Conservation (phyloP, 1,140 invertebrate species). For the Archivesica marissinica region DNA sequence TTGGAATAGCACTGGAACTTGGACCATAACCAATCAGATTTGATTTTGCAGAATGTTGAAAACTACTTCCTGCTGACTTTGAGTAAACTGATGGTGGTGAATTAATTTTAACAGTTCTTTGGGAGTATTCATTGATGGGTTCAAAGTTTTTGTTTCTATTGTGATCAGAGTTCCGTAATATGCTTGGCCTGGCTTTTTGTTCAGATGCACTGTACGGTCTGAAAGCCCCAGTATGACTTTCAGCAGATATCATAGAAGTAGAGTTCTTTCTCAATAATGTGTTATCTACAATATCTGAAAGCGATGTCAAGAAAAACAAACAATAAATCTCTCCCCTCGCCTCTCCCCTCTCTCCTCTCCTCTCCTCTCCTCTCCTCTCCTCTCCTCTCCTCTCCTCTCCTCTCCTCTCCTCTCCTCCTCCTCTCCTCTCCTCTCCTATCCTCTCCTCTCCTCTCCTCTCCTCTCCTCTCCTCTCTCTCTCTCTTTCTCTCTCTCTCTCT, state of each 20-base stretch:
- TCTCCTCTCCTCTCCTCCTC: background rate
- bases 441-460: background rate
- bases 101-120: constrained; percentile 35
- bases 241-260: background rate
- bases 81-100: constrained; percentile 17
- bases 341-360: no score
- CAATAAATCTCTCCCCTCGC: background rate
- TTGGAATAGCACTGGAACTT: background rate
- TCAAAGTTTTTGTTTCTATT: background rate
- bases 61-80: background rate
- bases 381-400: background rate
- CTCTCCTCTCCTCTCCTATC: background rate
- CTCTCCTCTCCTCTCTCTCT: no score
- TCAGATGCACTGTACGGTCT: background rate
- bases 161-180: background rate
- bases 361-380: background rate
- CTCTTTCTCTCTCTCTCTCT: no score
- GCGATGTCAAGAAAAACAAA: constrained; percentile 6
- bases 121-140: background rate
- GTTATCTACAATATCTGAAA: constrained; percentile 56
- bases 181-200: constrained; percentile 5
- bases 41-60: background rate
- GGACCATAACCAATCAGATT: background rate
- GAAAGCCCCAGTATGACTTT: background rate
- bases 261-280: constrained; percentile 22